Evolutionary conservation across 2,113 vertebrate genomes (phyloP).

Genomic region (Gallinago undulata): DNA sequence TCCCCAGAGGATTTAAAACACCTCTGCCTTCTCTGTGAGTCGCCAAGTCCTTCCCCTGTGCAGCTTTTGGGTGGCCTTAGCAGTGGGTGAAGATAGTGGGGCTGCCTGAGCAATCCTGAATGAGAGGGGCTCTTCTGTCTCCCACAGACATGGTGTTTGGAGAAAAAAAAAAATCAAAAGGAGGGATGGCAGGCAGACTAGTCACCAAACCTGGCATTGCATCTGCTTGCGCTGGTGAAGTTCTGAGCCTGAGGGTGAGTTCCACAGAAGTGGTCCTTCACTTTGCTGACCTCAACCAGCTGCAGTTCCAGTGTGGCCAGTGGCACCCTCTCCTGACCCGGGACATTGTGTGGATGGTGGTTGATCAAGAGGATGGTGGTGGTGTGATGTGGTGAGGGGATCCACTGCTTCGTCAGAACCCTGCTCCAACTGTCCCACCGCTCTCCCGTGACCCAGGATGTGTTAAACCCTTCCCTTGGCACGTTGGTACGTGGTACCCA

Average conservation of each 20-base stretch:
- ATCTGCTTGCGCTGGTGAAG: neutral
- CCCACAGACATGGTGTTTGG: neutral
- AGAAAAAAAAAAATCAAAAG: neutral
- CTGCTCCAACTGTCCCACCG: neutral
- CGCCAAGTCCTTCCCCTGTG: neutral
- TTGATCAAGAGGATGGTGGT: neutral
- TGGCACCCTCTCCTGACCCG: neutral
- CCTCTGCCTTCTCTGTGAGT: neutral
- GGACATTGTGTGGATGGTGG: neutral
- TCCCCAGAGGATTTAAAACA: neutral
- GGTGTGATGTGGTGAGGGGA: neutral
- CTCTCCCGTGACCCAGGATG: neutral
- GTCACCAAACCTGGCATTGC: neutral
- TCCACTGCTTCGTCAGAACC: neutral
- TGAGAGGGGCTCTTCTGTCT: neutral
- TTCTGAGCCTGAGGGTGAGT: neutral
- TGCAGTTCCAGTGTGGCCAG: neutral
- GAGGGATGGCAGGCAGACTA: neutral
- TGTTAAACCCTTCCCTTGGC: neutral
- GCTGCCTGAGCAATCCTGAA: neutral
- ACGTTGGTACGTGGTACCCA: neutral
- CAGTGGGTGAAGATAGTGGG: neutral
- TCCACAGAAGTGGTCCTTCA: neutral
- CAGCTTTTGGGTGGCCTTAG: neutral
- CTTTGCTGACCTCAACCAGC: neutral